Evolutionary conservation across 2,113 vertebrate species (phyloP), one percentile per base, ranked within the genome.

Genomic region (Thunnus thynnus): DNA sequence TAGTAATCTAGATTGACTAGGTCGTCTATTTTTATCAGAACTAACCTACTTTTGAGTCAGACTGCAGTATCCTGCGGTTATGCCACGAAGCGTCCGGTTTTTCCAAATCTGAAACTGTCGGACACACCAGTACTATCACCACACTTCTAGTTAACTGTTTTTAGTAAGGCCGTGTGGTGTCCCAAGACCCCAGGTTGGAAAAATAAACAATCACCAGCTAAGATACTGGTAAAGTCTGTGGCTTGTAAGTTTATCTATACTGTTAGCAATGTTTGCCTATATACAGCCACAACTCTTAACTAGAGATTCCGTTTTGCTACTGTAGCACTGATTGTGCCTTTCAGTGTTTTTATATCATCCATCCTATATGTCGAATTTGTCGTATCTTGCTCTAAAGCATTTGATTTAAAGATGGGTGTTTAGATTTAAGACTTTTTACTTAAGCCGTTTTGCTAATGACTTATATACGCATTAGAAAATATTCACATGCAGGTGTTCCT

Each of bases 21-120:
- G 50, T 17, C 46, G 44, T 69, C 82, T 82, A 74, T 78, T 76
- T 88, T 74, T 85, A 79, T 67, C 74, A 41, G 50, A 71, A 56
- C 44, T 57, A 82, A 81, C 67, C 84, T 72, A 86, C 76, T 85
- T 30, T 88, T 78, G 48, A 32, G 12, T 25, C 56, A 57, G 58
- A 16, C 36, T 64, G 72, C 80, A 52, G 71, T 62, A 1, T 7
- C 44, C 13, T 44, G 36, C 62, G 50, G 46, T 67, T 55, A 12
- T 78, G 51, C 30, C 63, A 27, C 48, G 17, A 54, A 48, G 13
- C 61, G 44, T 62, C 13, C 0, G 7, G 3, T 57, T 41, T 57
- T 44, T 41, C 6, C 18, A 30, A 0, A 18, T 70, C 56, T 75
- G 58, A 66, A 66, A 13, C 8, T 22, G 14, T 17, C 48, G 20